These are phyloP conservation scores for Actias luna DNA, from an alignment of 2,888 invertebrate genomes.

Conservation along the genomic window DNA sequence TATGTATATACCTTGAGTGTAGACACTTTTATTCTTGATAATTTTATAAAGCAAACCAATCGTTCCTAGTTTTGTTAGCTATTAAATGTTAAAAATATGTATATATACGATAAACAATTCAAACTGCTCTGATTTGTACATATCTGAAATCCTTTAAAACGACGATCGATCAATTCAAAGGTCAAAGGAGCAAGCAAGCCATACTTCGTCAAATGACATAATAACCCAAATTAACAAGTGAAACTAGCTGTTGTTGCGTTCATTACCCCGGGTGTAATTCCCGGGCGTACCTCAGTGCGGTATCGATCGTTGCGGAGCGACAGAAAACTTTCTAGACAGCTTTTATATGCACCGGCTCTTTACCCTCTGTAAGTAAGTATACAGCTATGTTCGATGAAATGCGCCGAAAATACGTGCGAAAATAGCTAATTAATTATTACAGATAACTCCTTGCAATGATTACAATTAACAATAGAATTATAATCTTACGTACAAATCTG, in stretches of 20 bases:
- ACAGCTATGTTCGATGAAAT: conserved; percentile 50
- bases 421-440: conserved; percentile 20
- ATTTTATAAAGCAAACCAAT: too few species aligned
- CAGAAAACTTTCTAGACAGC: conserved; percentile 83
- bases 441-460: not conserved
- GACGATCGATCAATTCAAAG: conserved; percentile 1
- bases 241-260: conserved; percentile 67
- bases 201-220: conserved; percentile 60
- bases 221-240: conserved; percentile 74
- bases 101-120: too few species aligned
- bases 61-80: too few species aligned
- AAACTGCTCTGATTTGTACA: too few species aligned
- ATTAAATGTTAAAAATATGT: too few species aligned
- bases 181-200: conserved; percentile 20
- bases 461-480: not conserved
- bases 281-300: conserved; percentile 61
- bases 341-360: conserved; percentile 82
- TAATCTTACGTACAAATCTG: not conserved
- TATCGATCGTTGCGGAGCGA: conserved; percentile 77
- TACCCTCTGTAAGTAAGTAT: conserved; percentile 65
- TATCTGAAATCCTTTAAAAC: not conserved
- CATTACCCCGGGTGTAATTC: conserved; percentile 66
- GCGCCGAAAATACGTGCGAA: conserved; percentile 32
- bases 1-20: too few species aligned
- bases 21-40: too few species aligned